A percentile compares a stretch with the other conserved stretches of the same genome.
Conservation (phyloP, 2,797 vertebrate species). For the Nannoperca australis region DNA sequence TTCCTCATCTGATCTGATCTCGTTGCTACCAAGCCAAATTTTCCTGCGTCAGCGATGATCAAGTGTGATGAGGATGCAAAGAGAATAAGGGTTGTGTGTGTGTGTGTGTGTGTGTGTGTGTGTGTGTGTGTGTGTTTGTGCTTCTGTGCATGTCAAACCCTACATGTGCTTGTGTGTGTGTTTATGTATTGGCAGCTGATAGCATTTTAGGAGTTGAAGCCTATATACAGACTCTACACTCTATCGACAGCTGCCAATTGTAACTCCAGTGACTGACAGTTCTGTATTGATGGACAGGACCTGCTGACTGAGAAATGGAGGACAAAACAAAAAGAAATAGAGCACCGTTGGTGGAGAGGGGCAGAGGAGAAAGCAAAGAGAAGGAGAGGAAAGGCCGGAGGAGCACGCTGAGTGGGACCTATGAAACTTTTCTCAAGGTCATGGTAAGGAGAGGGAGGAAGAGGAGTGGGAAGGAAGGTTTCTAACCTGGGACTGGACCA, state of each 20-base stretch:
- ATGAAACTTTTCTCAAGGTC: slow-evolving; percentile 73
- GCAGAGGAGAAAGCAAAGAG: slow-evolving; percentile 46
- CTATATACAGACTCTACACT: slow-evolving; percentile 67
- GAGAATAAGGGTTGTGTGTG: slow-evolving; percentile 57
- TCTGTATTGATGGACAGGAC: slow-evolving; percentile 84
- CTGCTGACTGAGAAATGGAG: slow-evolving; percentile 80
- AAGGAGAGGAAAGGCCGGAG: slow-evolving; percentile 22
- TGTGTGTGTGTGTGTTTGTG: slow-evolving; percentile 27
- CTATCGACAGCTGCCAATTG: slow-evolving; percentile 87
- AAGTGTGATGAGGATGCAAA: slow-evolving; percentile 76
- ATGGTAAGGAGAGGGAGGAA: slow-evolving; percentile 7
- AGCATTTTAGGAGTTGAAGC: slow-evolving; percentile 74
- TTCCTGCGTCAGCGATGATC: slow-evolving; percentile 80
- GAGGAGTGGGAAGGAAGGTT: not conserved
- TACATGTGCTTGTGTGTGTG: slow-evolving; percentile 37
- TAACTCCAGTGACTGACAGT: slow-evolving; percentile 83
- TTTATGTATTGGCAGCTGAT: slow-evolving; percentile 84
- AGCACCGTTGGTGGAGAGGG: slow-evolving; percentile 30
- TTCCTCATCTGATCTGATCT: slow-evolving; percentile 81
- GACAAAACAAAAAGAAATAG: slow-evolving; percentile 76
- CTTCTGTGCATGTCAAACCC: slow-evolving; percentile 18
- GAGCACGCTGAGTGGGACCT: slow-evolving; percentile 23
- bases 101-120: slow-evolving; percentile 22
- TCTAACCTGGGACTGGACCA: slow-evolving; percentile 11
- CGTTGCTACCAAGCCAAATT: slow-evolving; percentile 70